A percentile compares a stretch with the other conserved stretches of the same genome.
Evolutionary conservation across 2,888 invertebrate species (phyloP).

Genomic region (Caenorhabditis drosophilae): DNA sequence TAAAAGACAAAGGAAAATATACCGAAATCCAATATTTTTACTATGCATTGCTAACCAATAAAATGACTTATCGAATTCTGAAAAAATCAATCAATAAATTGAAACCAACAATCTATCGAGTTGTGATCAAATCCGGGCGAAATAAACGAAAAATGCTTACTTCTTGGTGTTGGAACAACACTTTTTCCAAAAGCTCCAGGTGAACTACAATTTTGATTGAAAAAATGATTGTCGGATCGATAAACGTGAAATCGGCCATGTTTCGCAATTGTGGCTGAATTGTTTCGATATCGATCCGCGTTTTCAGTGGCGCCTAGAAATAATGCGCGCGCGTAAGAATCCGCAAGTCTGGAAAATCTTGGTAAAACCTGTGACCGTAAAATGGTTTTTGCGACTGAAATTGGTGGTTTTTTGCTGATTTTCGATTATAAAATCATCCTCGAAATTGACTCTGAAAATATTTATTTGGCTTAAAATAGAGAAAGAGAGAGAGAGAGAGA

Average conservation of each 20-base stretch:
- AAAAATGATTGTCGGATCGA: constrained; percentile 11
- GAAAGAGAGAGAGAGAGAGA: too few species aligned
- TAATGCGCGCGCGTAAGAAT: too few species aligned
- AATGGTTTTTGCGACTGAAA: constrained; percentile 17
- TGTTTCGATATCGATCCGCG: too few species aligned
- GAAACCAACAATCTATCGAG: too few species aligned
- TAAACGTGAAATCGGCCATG: constrained; percentile 27
- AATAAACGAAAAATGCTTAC: background rate
- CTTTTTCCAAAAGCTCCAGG: constrained; percentile 31
- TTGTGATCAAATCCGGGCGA: too few species aligned
- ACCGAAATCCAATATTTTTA: constrained; percentile 46
- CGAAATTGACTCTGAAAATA: constrained; percentile 11
- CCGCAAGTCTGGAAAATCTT: too few species aligned
- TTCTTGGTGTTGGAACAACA: constrained; percentile 18
- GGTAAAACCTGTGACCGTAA: constrained; percentile 24
- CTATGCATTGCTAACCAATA: constrained; percentile 50
- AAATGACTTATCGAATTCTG: constrained; percentile 49
- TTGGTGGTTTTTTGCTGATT: constrained; percentile 1
- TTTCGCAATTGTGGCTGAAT: too few species aligned
- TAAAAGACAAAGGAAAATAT: constrained; percentile 35
- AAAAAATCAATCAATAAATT: background rate
- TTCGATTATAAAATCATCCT: background rate
- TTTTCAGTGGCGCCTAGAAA: too few species aligned
- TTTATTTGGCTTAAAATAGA: constrained; percentile 1
- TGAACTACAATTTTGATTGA: constrained; percentile 3